phyloP scores from a whole-genome alignment of 1,140 invertebrate species.

The Archegozetes longisetosus region DNA sequence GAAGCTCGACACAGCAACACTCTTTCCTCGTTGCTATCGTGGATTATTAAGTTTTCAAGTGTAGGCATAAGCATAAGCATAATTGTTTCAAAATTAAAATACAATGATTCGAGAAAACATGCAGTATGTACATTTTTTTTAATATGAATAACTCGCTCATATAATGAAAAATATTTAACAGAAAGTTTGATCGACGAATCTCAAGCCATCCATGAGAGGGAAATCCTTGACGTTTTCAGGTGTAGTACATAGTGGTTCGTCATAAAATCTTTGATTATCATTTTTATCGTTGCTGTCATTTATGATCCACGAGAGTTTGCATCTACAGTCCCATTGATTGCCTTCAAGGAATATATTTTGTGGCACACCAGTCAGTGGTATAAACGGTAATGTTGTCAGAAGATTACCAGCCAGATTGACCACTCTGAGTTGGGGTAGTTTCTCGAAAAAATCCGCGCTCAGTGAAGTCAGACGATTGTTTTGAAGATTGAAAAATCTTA shows the following conservation, averaged over 20 bases:
- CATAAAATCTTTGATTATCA: background rate
- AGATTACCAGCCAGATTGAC: constrained; percentile 15
- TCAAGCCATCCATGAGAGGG: constrained; percentile 1
- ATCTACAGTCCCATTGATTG: constrained; percentile 13
- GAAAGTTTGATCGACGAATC: constrained; percentile 5
- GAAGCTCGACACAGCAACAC: too few relatives aligned
- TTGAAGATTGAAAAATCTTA: background rate
- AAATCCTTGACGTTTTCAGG: background rate
- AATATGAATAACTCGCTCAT: too few relatives aligned
- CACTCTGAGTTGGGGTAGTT: constrained; percentile 16
- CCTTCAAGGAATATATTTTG: background rate
- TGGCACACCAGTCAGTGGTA: background rate
- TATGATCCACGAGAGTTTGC: constrained; percentile 2
- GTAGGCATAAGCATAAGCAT: too few relatives aligned
- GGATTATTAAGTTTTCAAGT: too few relatives aligned
- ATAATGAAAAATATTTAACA: background rate
- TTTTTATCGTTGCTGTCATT: constrained; percentile 4
- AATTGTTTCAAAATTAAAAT: too few relatives aligned
- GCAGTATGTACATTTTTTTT: too few relatives aligned
- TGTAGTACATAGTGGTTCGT: background rate
- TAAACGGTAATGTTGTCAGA: constrained; percentile 5
- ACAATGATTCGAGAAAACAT: too few relatives aligned
- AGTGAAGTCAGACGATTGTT: background rate
- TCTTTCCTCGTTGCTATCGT: too few relatives aligned
- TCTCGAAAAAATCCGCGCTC: constrained; percentile 13